Evolutionary conservation across 2,888 invertebrate genomes (phyloP).

Genomic region (Drosophila heteroneura): DNA sequence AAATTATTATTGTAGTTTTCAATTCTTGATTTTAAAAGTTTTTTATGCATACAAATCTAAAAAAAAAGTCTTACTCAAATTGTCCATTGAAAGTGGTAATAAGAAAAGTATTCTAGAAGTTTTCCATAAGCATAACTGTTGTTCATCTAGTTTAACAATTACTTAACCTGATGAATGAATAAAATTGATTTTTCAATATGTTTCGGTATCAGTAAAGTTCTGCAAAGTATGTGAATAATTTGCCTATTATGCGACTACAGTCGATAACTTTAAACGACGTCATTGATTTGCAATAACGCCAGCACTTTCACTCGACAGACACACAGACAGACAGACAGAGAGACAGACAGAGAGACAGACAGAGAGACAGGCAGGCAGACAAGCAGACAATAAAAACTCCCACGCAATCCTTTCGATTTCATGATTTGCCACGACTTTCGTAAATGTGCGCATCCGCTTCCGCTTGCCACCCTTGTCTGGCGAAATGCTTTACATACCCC

Average conservation of each 20-base stretch:
- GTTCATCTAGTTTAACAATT: not conserved
- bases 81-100: not conserved
- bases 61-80: not conserved
- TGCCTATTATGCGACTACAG: slow-evolving; percentile 1
- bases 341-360: not conserved
- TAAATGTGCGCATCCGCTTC: slow-evolving; percentile 72
- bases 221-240: slow-evolving; percentile 5
- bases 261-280: slow-evolving; percentile 42
- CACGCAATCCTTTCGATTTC: slow-evolving; percentile 66
- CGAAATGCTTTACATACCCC: not conserved
- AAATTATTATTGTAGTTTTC: not conserved
- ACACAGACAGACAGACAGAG: slow-evolving; percentile 12
- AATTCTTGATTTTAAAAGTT: not conserved
- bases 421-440: slow-evolving; percentile 59
- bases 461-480: slow-evolving; percentile 45
- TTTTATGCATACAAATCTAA: not conserved
- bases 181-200: slow-evolving; percentile 2
- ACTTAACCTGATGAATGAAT: not conserved
- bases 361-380: slow-evolving; percentile 6
- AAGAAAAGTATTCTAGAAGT: not conserved
- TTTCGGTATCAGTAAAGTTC: not conserved
- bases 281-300: slow-evolving; percentile 48
- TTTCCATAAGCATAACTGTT: not conserved
- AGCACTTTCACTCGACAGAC: slow-evolving; percentile 51
- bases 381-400: slow-evolving; percentile 2